Evolutionary conservation across 2,113 vertebrate genomes (phyloP).

Genomic region (Condylura cristata): DNA sequence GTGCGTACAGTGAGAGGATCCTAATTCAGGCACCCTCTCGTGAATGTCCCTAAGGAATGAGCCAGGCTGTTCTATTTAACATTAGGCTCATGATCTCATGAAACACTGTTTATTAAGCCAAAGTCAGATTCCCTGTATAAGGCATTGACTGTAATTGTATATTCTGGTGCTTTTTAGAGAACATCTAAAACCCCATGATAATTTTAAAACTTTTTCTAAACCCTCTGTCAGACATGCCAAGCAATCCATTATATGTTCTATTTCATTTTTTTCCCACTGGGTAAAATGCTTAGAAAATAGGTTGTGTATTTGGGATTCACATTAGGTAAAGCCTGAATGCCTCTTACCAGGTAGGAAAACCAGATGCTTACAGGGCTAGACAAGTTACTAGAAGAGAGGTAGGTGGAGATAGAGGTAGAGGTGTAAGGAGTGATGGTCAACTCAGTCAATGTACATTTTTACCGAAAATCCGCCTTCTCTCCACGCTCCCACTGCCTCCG

Average conservation of each 20-base stretch:
- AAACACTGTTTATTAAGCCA: not conserved
- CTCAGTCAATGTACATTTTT: not conserved
- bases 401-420: not conserved
- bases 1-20: not conserved
- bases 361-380: not conserved
- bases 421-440: not conserved
- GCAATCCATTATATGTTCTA: not conserved
- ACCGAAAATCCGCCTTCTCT: not conserved
- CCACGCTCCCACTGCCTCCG: rapidly evolving
- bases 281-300: not conserved
- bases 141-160: not conserved
- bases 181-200: not conserved
- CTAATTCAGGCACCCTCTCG: not conserved
- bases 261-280: slow-evolving; percentile 31
- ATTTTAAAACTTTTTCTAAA: not conserved
- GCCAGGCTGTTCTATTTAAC: not conserved
- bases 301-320: not conserved
- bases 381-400: not conserved
- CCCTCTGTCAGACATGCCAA: not conserved
- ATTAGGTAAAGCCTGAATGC: not conserved
- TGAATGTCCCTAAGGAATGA: not conserved
- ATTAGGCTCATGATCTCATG: not conserved
- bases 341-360: not conserved
- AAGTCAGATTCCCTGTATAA: not conserved
- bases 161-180: not conserved